Base-by-base conservation (phyloP, 1,140 invertebrate genomes). In the Neuroterus valhalla region DNA sequence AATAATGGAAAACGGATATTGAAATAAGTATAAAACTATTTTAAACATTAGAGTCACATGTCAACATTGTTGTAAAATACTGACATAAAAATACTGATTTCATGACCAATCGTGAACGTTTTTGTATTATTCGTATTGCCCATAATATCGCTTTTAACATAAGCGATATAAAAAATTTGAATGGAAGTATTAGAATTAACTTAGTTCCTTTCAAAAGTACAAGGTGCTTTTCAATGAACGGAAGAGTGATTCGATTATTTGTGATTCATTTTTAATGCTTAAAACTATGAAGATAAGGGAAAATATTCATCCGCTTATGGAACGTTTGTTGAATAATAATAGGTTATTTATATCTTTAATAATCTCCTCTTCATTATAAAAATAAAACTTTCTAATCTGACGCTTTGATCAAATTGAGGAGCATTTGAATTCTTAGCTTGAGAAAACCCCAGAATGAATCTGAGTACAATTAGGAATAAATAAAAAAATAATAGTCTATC, bases 51-150 rank as follows among this genome's bases (percentile, higher is more conserved):
- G 31, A 38, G 79, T 68, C 67, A 76, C 77, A 70, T 75, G 77
- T 79, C 78, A 75, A 79, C 80, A 38, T 76, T 72, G 78, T 81
- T 84, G 78, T 83, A 31, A 88, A 90, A 90, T 90, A 90, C 89
- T 90, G 89, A 89, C 89, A 85, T 86, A 76, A 86, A 87, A 89
- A 90, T 89, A 89, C 89, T 88, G 31, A 38, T 38, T 38, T 38
- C 31, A 38, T 8, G 31, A 38, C 31, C 31, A 38, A 38, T 38
- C 31, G 31, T 38, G 31, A 38, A 38, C 10, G 31, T 10, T 38
- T 38, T 8, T 38, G 31, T 38, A 38, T 38, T 8, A 38, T 38
- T 38, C 10, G 31, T 38, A 38, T 38, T 38, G 31, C 10, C 31
- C 10, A 38, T 38, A 38, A 38, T 38, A 38, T 38, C 31, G 88